Evolutionary conservation across 2,113 vertebrate genomes (phyloP).

Genomic region (Chlorodrepanis virens): DNA sequence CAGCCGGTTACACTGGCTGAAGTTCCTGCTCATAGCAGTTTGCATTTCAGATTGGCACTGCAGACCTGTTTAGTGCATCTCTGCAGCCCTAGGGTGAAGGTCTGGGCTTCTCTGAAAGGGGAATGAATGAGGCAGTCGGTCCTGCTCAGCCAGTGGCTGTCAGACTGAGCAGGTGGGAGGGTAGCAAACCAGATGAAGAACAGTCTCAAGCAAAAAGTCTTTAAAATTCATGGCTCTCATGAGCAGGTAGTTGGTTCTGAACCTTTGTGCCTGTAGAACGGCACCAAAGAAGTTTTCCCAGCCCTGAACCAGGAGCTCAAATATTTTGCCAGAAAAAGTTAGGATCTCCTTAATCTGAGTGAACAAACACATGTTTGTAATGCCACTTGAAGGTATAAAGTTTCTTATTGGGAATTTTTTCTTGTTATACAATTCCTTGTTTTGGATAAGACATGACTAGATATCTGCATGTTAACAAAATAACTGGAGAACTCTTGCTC

Average conservation of each 20-base stretch:
- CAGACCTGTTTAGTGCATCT: constrained; percentile 13
- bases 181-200: neutral
- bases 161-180: neutral
- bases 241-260: neutral
- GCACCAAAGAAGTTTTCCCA: neutral
- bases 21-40: neutral
- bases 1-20: neutral
- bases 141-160: constrained; percentile 29
- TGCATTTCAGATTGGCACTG: constrained; percentile 2
- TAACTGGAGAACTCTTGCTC: neutral
- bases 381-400: neutral
- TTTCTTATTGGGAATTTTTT: neutral
- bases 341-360: neutral
- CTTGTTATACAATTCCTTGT: neutral
- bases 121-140: constrained; percentile 28
- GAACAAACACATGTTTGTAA: neutral
- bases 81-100: constrained; percentile 20
- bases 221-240: neutral
- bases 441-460: neutral
- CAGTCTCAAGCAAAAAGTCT: neutral
- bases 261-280: neutral
- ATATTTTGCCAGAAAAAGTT: neutral
- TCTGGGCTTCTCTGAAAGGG: constrained; percentile 2
- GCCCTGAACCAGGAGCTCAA: neutral
- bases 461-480: neutral